Conservation (phyloP, 2,113 vertebrate genomes). For the Rhea americana region DNA sequence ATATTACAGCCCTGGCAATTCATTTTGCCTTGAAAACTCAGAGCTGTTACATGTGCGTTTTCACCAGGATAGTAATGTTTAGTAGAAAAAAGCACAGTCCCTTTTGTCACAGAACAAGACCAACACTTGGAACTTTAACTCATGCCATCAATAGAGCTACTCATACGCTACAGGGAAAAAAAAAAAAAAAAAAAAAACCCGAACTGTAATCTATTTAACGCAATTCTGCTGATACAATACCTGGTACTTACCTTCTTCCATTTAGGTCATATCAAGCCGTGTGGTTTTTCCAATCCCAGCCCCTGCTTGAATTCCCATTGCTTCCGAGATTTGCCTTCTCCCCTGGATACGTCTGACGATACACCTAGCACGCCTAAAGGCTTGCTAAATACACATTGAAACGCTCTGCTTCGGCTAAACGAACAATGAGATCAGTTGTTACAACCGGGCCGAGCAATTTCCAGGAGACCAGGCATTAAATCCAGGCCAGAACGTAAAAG, state of each 20-base stretch:
- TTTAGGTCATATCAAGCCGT: background rate
- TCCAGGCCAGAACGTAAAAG: background rate
- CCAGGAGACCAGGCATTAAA: background rate
- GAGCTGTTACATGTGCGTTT: background rate
- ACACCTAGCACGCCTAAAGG: background rate
- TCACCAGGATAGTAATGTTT: background rate
- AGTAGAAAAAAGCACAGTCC: background rate
- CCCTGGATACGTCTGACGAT: background rate
- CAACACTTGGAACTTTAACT: background rate
- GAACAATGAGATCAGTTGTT: background rate
- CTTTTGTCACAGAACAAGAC: background rate
- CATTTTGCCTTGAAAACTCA: background rate
- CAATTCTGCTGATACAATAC: background rate
- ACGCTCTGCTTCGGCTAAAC: background rate
- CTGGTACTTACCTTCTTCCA: background rate
- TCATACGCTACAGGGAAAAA: background rate
- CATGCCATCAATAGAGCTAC: background rate
- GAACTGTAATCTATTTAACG: background rate
- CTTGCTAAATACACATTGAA: background rate
- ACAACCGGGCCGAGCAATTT: background rate
- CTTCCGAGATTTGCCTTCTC: background rate
- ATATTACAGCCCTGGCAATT: background rate
- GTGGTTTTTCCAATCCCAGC: background rate
- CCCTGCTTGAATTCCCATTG: background rate
- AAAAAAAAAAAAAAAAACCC: background rate